A percentile compares a stretch with the other conserved stretches of the same genome.
Evolutionary conservation across 2,797 vertebrate species (phyloP).

Genomic region (Lagorchestes hirsutus): DNA sequence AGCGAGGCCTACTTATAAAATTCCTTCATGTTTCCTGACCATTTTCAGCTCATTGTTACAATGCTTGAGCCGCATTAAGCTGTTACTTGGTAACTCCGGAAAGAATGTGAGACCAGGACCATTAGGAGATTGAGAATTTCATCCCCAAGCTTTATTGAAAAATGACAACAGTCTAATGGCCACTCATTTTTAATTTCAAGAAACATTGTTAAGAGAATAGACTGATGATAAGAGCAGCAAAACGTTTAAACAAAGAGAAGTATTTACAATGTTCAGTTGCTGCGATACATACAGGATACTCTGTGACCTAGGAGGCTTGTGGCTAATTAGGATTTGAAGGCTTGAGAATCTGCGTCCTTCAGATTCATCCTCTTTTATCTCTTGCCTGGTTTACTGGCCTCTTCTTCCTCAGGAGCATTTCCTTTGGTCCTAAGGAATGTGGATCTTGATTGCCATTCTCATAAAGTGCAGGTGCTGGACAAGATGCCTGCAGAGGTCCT

Average conservation of each 20-base stretch:
- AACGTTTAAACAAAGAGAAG: constrained; percentile 71
- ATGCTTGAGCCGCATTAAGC: constrained; percentile 73
- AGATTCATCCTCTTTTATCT: constrained; percentile 13
- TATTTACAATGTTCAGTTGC: constrained; percentile 71
- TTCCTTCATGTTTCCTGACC: constrained; percentile 75
- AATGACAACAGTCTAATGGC: constrained; percentile 77
- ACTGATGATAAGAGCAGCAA: neutral
- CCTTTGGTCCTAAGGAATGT: constrained; percentile 69
- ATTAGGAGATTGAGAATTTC: constrained; percentile 66
- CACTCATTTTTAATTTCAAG: constrained; percentile 62
- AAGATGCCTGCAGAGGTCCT: neutral
- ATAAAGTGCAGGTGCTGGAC: neutral
- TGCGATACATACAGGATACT: constrained; percentile 61
- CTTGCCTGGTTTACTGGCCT: constrained; percentile 34
- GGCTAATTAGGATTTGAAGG: constrained; percentile 58
- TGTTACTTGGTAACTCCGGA: constrained; percentile 80
- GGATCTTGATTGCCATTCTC: neutral
- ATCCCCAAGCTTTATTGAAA: constrained; percentile 70
- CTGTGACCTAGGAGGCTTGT: constrained; percentile 61
- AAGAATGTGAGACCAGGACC: constrained; percentile 76
- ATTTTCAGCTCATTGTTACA: constrained; percentile 67
- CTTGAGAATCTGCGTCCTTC: constrained; percentile 52
- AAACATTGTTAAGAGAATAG: neutral
- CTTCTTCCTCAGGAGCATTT: constrained; percentile 52
- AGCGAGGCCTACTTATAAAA: constrained; percentile 74